Percentiles rank a stretch among this genome's conserved stretches.
These are phyloP conservation scores for Pissodes strobi DNA, from an alignment of 1,140 invertebrate species.

Conservation along the genomic window DNA sequence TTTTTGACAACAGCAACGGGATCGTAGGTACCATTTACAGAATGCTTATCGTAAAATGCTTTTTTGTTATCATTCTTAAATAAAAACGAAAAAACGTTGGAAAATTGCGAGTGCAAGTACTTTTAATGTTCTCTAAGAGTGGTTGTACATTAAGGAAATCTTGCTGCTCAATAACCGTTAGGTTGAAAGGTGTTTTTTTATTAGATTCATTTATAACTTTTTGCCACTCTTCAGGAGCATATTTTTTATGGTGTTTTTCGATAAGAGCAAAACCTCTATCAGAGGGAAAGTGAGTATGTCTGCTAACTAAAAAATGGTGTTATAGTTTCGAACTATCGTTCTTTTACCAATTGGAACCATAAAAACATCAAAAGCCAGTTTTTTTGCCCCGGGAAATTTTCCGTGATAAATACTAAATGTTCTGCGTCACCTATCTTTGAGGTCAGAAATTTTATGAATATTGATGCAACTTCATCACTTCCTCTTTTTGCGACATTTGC, in stretches of 20 bases:
- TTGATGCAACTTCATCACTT: neutral
- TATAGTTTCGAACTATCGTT: no score
- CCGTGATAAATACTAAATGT: neutral
- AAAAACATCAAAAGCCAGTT: neutral
- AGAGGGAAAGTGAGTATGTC: slow-evolving; percentile 1
- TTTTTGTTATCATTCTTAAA: no score
- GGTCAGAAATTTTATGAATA: neutral
- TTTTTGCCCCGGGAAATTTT: slow-evolving; percentile 2
- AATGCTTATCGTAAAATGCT: no score
- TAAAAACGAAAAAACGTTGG: no score
- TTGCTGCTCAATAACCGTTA: neutral
- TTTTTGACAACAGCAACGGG: no score
- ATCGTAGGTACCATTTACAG: no score
- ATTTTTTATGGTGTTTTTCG: slow-evolving; percentile 8
- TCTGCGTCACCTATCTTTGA: neutral
- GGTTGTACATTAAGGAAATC: no score
- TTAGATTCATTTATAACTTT: neutral
- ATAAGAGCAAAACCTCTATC: slow-evolving; percentile 3
- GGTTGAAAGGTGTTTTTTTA: neutral
- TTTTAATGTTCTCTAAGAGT: no score
- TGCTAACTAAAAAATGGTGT: neutral
- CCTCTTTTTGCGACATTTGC: slow-evolving; percentile 4
- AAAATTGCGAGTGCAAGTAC: no score
- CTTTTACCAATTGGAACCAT: neutral
- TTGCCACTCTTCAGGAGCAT: neutral